Evolutionary conservation across 2,888 invertebrate genomes (phyloP), one percentile per base, ranked within the genome.

Genomic region (Rambutsinella grinnellia): DNA sequence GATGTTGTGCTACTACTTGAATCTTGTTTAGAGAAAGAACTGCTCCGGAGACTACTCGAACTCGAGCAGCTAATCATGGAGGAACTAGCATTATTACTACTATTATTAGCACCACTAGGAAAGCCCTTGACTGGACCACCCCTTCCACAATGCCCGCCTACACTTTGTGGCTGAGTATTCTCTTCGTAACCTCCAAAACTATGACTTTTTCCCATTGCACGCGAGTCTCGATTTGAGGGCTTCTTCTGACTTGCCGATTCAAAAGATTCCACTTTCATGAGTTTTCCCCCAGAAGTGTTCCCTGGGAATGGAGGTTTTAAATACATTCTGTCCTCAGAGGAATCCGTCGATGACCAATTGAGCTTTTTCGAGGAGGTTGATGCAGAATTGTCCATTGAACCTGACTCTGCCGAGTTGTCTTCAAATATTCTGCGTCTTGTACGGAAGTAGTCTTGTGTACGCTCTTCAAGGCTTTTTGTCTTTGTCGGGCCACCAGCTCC

Each of bases 361-460:
- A 63, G 72, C 63, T 63, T 71, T 63, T 68, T 77, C 21, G 54
- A 62, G 46, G 67, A 67, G 24, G 60, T 28, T 6, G 66, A 66
- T 19, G 15, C 23, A 15, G 67, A 27, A 13, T 36, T 57, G 62
- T 17, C 62, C n/a, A 19, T 49, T 28, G 53, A 36, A 8, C 36
- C 36, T 36, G 36, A 36, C 36, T 15, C 62, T 13, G 5, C 46
- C 61, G n/a, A 51, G n/a, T 56, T 61, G 85, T 86, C 89, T 88
- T 90, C 93, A 86, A 97, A 97, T 88, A 97, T 97, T 87, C 96
- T 90, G 81, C 93, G 90, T 72, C 94, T 89, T 61, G 92, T 94
- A 85, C 93, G 91, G 86, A 94, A 94, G 86, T 97, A 97, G 84
- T 95, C 94, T 85, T 93, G 93, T 87, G 96, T 95, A 27, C 97